Base-by-base conservation (phyloP, 2,888 invertebrate species). In the Protonemura montana region DNA sequence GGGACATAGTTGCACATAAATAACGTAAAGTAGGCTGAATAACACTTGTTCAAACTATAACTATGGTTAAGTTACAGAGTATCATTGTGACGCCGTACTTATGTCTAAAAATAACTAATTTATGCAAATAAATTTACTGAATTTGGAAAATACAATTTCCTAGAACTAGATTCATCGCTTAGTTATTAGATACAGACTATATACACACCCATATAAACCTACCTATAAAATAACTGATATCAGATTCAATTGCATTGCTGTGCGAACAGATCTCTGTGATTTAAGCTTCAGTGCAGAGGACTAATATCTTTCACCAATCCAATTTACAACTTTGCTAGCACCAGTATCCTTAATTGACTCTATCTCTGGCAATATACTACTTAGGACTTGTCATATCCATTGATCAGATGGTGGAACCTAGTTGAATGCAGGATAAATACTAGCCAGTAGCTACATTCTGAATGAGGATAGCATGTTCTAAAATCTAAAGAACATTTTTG, bases 281-380 rank as follows among this genome's bases (percentile, higher is more conserved):
- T 84, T 84, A 84, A 84, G 84, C 84, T 84, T 41, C 6, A 26
- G 41, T 80, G 30, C 41, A 26, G 78, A 25, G 27, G 76, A 82
- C 87, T 87, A 87, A 87, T 87, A 85, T 87, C 59, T 82, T 29
- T 13, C 76, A 80, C 85, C 85, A 85, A 87, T 87, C 85, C 87
- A 87, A 87, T 87, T 87, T 87, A 87, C 85, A 85, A 87, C 87
- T 82, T 35, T 28, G 82, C 82, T 10, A 77, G 87, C 41, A 76
- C 87, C 85, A 87, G 81, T 85, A 76, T 85, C 85, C 87, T 80
- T 87, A 87, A 87, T 87, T 87, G 87, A 87, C 87, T 85, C 76
- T 87, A 87, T 87, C 85, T 76, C 78, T 42, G 13, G 28, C 81
- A 30, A 81, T 81, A 81, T 30, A 30, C 29, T 29, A 81, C 30